Conservation (phyloP, 2,113 vertebrate genomes). For the Oreocharis arfaki region DNA sequence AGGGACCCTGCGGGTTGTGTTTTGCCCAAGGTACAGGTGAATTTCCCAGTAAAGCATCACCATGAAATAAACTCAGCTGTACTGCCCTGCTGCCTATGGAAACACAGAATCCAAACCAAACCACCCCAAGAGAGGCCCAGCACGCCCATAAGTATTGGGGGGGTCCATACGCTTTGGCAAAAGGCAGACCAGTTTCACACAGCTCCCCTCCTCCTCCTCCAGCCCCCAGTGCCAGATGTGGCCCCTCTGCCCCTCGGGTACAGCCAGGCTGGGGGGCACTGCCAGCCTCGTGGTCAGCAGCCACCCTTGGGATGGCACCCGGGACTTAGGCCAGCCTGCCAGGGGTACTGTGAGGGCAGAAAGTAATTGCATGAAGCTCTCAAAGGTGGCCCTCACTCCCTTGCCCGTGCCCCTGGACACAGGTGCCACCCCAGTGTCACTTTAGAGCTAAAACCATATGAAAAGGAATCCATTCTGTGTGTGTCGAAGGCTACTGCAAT, state of each 20-base stretch:
- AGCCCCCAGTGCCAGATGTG: accelerated
- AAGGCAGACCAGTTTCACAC: background rate
- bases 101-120: background rate
- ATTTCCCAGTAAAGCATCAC: background rate
- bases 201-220: background rate
- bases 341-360: background rate
- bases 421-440: background rate
- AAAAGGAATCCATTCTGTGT: constrained; percentile 76
- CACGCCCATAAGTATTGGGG: accelerated
- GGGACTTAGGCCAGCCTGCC: background rate
- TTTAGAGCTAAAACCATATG: constrained; percentile 71
- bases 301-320: background rate
- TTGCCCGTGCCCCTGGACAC: background rate
- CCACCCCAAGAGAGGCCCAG: background rate
- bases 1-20: background rate
- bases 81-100: background rate
- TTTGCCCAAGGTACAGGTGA: background rate
- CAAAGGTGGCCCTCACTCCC: background rate
- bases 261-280: background rate
- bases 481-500: constrained; percentile 61
- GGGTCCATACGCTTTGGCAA: background rate
- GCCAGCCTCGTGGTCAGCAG: background rate
- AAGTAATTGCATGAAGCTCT: background rate
- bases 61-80: background rate
- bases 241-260: background rate